Evolutionary conservation across 53 echinoderm and acorn worm genomes (phyloP), one percentile per base, ranked within the genome.

Genomic region (Hippasteria phrygiana): DNA sequence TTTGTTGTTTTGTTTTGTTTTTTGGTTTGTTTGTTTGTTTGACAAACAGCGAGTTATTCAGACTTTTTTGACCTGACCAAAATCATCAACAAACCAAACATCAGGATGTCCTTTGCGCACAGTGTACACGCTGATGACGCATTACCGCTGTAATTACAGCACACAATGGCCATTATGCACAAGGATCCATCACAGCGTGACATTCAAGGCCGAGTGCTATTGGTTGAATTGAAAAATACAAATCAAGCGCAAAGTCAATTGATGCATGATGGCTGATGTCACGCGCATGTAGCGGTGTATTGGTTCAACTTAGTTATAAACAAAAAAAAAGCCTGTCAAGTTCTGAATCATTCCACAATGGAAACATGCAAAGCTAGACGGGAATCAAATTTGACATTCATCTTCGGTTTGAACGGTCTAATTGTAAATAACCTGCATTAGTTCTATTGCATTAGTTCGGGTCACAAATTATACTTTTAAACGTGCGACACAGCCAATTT

Each of bases 141-240:
- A 54, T 20, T 54, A 20, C 17, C 17, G 54, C 54, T 16, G 54
- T 71, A 4, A 71, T 71, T 70, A 38, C 17, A 38, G 43, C 46
- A 74, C 46, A 47, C 74, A 74, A 74, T 74, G 27, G 74, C 24
- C 28, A 39, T 39, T 27, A 45, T 74, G 74, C 74, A 43, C 14
- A 11, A 5, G 26, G 22, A 74, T 74, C 74, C 37, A 74, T 74
- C 74, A 74, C 16, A n/a, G 6, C 74, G 11, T 29, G 4, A 14
- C 29, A 27, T 33, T 14, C 65, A 65, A 65, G 65, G 65, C 65
- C 65, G 2, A 26, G 9, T 8, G 65, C 32, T 65, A 65, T 29
- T 59, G 59, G 20, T 59, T 4, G 8, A 59, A 59, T 3, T 59
- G 24, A 59, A 65, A 45, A 0, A 54, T 16, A 54, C 17, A 54